Evolutionary conservation across 2,888 invertebrate species (phyloP).

Genomic region (Notodonta ziczac): DNA sequence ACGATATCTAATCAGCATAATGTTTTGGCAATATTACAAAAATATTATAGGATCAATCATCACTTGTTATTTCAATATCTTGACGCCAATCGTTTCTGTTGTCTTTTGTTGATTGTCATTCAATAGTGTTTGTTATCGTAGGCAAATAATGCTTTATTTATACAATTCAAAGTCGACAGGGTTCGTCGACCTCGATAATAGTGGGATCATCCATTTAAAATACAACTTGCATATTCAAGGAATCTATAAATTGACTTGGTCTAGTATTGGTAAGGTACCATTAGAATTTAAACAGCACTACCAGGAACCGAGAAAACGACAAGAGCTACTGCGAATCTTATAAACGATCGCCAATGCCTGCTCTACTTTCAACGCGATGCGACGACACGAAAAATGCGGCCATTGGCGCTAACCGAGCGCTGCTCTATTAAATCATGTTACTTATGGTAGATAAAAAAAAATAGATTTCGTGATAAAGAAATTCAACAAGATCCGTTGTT

Average conservation of each 20-base stretch:
- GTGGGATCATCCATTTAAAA: constrained; percentile 30
- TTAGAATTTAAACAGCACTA: constrained; percentile 9
- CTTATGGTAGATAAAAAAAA: constrained; percentile 38
- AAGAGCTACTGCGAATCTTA: constrained; percentile 58
- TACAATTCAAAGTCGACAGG: constrained; percentile 35
- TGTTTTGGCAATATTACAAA: neutral
- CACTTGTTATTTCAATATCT: constrained; percentile 24
- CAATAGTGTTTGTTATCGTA: constrained; percentile 35
- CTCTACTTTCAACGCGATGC: constrained; percentile 67
- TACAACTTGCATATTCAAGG: neutral
- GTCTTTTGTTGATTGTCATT: constrained; percentile 44
- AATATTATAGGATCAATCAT: constrained; percentile 3
- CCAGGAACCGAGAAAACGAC: constrained; percentile 41
- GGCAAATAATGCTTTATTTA: constrained; percentile 41
- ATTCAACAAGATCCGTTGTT: constrained; percentile 4
- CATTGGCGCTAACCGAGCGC: constrained; percentile 58
- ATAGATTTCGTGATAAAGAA: neutral
- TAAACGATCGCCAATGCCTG: constrained; percentile 66
- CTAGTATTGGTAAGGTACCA: no score
- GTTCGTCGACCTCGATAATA: constrained; percentile 32
- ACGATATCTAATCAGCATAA: neutral
- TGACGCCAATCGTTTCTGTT: constrained; percentile 35
- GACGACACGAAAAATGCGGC: constrained; percentile 73
- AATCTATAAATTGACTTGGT: neutral
- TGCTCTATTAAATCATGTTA: constrained; percentile 46